These are phyloP conservation scores for Eulacestoma nigropectus DNA, from an alignment of 2,113 vertebrate genomes.

Conservation along the genomic window DNA sequence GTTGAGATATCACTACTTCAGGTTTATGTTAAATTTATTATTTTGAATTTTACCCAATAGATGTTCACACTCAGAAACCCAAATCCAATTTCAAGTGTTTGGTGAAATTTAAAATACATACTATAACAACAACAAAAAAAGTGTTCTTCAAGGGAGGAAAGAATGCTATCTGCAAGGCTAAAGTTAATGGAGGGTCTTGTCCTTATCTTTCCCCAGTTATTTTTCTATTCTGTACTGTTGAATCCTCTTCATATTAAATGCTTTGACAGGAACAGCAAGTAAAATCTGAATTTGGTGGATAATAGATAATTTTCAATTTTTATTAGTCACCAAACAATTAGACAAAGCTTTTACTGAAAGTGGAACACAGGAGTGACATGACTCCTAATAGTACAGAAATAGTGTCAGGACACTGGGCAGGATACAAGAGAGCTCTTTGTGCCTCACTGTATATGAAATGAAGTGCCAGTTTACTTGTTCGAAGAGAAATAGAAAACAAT, in stretches of 20 bases:
- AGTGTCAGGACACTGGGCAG: neutral
- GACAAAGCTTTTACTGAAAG: neutral
- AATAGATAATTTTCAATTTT: neutral
- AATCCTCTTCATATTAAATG: neutral
- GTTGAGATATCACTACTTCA: neutral
- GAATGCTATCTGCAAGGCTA: neutral
- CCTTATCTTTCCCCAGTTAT: neutral
- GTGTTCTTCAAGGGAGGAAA: neutral
- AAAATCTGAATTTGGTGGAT: neutral
- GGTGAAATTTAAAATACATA: neutral
- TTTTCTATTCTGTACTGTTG: neutral
- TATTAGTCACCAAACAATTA: neutral
- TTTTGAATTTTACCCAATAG: neutral
- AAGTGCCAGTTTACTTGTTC: neutral
- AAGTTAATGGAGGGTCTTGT: neutral
- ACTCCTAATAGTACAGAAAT: neutral
- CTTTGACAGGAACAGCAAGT: neutral
- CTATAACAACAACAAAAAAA: neutral
- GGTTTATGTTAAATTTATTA: neutral
- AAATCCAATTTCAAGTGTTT: neutral
- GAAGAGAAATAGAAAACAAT: neutral
- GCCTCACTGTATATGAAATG: neutral
- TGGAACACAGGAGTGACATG: neutral
- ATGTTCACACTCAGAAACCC: neutral
- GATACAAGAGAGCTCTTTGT: neutral